Base-by-base conservation (phyloP, 2,888 invertebrate genomes). In the Rotaria socialis region DNA sequence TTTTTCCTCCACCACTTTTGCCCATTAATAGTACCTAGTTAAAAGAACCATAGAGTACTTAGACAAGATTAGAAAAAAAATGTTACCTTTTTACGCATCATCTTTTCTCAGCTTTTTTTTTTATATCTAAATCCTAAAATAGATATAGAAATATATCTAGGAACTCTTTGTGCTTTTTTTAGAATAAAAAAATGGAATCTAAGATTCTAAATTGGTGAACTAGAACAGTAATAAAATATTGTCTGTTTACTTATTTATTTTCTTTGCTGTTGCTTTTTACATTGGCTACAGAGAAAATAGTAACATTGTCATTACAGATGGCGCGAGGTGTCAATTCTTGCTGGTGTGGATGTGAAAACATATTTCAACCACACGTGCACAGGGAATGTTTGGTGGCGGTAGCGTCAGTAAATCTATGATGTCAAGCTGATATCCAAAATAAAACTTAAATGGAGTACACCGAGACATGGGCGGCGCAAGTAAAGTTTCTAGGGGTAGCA, bases 1-100 rank as follows among this genome's bases (percentile, higher is more conserved):
- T 99, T 92, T 99, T 99, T 0, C 99, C 99, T 43, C 97, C 96
- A 19, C 99, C 98, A 93, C 97, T 97, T 92, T 98, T 99, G 0
- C 99, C 99, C 99, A 99, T 99, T 88, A 99, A 92, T 88, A 99
- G 92, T 84, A 99, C 98, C 96, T 99, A 75, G 16, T 5, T 3
- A 27, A 14, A 27, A 67, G 24, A 24, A 7, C 24, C 4, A 24
- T 24, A 4, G 8, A 35, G 6, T 16, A 16, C 2, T 67, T 35
- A 27, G 3, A 16, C 0, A 35, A 67, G 27, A 35, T 11, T 35
- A 8, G 27, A 19, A 27, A 11, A 67, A 27, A 11, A 16, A 0
- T 35, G 10, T 80, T 47, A 80, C 80, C 5, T 80, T 80, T n/a
- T 80, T 80, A n/a, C 80, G 80, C 80, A 80, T 80, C 80, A 80